Base-by-base conservation (phyloP, 2,888 invertebrate species). In the Thera britannica region DNA sequence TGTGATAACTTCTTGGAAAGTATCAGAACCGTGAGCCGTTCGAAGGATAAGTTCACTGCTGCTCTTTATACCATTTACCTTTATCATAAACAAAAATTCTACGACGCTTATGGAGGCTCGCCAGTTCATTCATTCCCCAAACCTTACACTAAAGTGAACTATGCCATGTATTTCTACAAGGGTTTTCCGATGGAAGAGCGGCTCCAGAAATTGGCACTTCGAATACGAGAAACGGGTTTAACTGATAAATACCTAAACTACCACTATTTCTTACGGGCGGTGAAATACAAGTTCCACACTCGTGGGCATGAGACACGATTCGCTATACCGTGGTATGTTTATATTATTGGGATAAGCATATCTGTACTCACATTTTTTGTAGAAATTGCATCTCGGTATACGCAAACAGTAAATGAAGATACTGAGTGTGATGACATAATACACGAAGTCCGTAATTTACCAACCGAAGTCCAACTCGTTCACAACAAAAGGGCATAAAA, bases 91-190 rank as follows among this genome's bases (percentile, higher is more conserved):
- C 72, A 79, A 2, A 60, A 74, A 1, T 87, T 80, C 65, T 77
- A 74, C 49, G 79, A 87, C 67, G 68, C 77, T 49, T 78, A 67
- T 48, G 86, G 87, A 0, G 49, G 69, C 5, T 57, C 75, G 38
- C 67, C 58, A 6, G 38, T 84, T 6, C 79, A 80, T 55, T 11
- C 56, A 2, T 79, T 88, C 52, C 35, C 65, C 0, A 72, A 74
- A 5, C 85, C 87, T 0, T 72, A 81, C 6, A 76, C 77, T 4
- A 86, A 85, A 62, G 64, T 85, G 2, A 77, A 88, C 2, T 88
- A 85, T 58, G 81, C 82, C 0, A 83, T 86, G 12, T 90, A 82
- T 51, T 73, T 86, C 4, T 83, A 86, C 59, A 90, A 89, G 72
- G 90, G 90, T 0, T 90, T 90, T 65, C 90, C 89, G 2, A 67